Evolutionary conservation across 2,888 invertebrate genomes (phyloP).

Genomic region (Cyclophora albipunctata): DNA sequence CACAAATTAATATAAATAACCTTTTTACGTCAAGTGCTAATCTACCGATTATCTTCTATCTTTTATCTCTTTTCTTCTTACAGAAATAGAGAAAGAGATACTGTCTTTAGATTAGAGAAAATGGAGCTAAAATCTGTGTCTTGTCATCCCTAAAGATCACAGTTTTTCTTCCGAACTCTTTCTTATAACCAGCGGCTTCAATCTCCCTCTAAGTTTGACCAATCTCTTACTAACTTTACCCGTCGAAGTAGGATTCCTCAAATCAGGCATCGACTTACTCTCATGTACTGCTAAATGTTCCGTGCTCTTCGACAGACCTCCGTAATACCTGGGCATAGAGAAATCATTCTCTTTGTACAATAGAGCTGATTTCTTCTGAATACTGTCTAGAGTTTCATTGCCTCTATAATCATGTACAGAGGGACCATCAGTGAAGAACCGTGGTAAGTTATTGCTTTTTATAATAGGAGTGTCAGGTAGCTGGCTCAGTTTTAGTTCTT

Average conservation of each 20-base stretch:
- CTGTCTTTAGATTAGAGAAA: too few relatives aligned
- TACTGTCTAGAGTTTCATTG: slow-evolving; percentile 56
- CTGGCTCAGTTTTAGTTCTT: slow-evolving; percentile 53
- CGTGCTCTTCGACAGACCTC: slow-evolving; percentile 46
- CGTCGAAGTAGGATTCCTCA: slow-evolving; percentile 43
- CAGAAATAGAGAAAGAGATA: too few relatives aligned
- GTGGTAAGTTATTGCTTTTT: slow-evolving; percentile 61
- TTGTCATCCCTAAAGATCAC: too few relatives aligned
- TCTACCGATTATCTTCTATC: too few relatives aligned
- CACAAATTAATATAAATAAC: too few relatives aligned
- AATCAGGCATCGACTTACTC: slow-evolving; percentile 70
- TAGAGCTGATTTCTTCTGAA: slow-evolving; percentile 70
- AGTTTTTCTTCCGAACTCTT: slow-evolving; percentile 60
- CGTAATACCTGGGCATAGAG: slow-evolving; percentile 79
- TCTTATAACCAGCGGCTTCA: slow-evolving; percentile 66
- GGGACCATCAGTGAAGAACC: slow-evolving; percentile 63
- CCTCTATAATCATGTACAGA: slow-evolving; percentile 54
- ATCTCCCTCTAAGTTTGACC: slow-evolving; percentile 56
- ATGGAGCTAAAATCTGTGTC: too few relatives aligned
- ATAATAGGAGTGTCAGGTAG: slow-evolving; percentile 69
- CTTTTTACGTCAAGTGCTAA: too few relatives aligned
- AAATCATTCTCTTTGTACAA: slow-evolving; percentile 71
- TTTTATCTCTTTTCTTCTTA: too few relatives aligned
- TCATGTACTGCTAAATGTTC: slow-evolving; percentile 52
- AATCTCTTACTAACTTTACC: slow-evolving; percentile 61